Conservation (phyloP, 2,888 invertebrate genomes). For the Nezara viridula region DNA sequence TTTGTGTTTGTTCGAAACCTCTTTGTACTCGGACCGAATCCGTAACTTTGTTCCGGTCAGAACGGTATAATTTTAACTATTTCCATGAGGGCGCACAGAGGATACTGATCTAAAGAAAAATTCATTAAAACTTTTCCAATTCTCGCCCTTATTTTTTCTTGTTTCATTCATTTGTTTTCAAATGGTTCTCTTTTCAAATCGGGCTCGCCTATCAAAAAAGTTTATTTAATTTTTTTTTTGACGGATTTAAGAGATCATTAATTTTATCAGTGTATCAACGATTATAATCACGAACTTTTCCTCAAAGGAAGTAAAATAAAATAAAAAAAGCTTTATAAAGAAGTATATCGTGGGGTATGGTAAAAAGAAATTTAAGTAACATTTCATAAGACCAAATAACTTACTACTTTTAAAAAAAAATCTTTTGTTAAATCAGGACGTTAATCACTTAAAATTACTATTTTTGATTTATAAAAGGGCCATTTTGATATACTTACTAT, state of each 20-base stretch:
- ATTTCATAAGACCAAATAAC: too few species aligned
- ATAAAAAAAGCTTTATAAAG: too few species aligned
- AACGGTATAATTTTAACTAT: conserved; percentile 9
- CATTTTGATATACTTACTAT: too few species aligned
- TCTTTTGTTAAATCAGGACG: too few species aligned
- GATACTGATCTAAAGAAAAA: conserved; percentile 15
- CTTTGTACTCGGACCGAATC: not conserved
- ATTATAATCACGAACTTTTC: not conserved
- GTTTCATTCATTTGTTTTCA: conserved; percentile 7
- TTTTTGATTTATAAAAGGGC: too few species aligned
- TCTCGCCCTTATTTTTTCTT: not conserved
- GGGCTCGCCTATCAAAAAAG: not conserved
- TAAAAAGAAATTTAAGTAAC: too few species aligned
- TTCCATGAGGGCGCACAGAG: not conserved
- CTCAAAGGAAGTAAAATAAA: not conserved
- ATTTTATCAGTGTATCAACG: not conserved
- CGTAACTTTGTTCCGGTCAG: not conserved
- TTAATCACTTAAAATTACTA: too few species aligned
- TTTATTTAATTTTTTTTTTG: not conserved
- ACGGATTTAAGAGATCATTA: not conserved
- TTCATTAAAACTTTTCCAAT: conserved; percentile 23
- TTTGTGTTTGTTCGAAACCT: not conserved
- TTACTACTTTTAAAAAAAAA: too few species aligned
- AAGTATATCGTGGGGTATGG: too few species aligned
- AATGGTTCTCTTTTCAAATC: not conserved